These are phyloP conservation scores for Etheostoma nigrum DNA, from an alignment of 2,797 vertebrate species.

Conservation along the genomic window DNA sequence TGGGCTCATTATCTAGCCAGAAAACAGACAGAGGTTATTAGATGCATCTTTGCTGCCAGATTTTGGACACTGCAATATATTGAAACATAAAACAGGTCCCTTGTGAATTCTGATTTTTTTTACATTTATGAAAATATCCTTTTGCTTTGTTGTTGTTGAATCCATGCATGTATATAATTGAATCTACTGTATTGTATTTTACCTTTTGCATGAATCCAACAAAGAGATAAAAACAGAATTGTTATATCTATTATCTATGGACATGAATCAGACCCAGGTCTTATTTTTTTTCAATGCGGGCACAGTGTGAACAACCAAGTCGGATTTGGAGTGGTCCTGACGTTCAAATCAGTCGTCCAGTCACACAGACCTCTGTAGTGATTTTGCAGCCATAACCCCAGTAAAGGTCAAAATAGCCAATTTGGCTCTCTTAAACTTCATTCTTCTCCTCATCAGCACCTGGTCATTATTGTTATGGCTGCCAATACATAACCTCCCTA, in stretches of 20 bases:
- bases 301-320: too few species aligned
- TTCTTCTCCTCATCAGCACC: too few species aligned
- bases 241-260: slow-evolving; percentile 5
- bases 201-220: neutral
- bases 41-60: slow-evolving; percentile 9
- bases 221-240: neutral
- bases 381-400: too few species aligned
- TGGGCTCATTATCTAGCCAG: slow-evolving; percentile 4
- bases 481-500: too few species aligned
- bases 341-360: too few species aligned
- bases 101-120: neutral
- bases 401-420: too few species aligned
- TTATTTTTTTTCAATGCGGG: too few species aligned
- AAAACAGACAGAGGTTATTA: slow-evolving; percentile 12
- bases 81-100: slow-evolving; percentile 7
- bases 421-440: too few species aligned
- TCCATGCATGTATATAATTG: neutral
- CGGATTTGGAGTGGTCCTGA: too few species aligned
- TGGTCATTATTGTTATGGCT: too few species aligned
- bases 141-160: neutral
- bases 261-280: too few species aligned
- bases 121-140: neutral
- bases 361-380: too few species aligned
- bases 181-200: neutral
- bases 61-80: neutral